These are phyloP conservation scores for Drosophila vallismaia DNA, from an alignment of 2,888 invertebrate genomes.

Conservation along the genomic window DNA sequence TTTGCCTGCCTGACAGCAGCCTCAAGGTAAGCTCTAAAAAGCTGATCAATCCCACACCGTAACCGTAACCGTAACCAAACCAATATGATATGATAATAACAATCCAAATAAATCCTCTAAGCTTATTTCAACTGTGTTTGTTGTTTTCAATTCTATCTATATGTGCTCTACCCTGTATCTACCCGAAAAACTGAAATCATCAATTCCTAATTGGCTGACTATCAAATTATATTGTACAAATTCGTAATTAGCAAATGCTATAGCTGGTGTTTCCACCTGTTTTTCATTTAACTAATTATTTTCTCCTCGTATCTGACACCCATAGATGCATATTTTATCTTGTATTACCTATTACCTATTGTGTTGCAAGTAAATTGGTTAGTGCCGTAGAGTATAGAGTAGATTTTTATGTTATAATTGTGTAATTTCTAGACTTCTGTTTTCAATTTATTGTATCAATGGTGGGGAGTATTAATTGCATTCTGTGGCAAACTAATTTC, in stretches of 20 bases:
- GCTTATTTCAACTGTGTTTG: constrained; percentile 32
- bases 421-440: background rate
- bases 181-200: constrained; percentile 1
- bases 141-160: constrained; percentile 20
- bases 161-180: constrained; percentile 4
- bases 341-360: background rate
- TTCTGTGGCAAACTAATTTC: constrained; percentile 1
- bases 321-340: background rate
- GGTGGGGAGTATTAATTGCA: constrained; percentile 19
- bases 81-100: constrained; percentile 21
- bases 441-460: background rate
- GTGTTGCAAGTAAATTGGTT: constrained; percentile 14
- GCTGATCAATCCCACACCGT: constrained; percentile 54
- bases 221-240: constrained; percentile 5
- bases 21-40: constrained; percentile 82
- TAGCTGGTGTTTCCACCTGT: constrained; percentile 14
- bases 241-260: constrained; percentile 19
- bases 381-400: constrained; percentile 2
- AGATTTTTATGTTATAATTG: background rate
- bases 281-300: constrained; percentile 8
- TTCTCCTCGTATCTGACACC: background rate
- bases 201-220: constrained; percentile 26
- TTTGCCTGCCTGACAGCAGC: constrained; percentile 84
- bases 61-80: constrained; percentile 26
- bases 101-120: constrained; percentile 21